Conservation (phyloP, 2,888 invertebrate species). For the Ichneumoninae sp. region DNA sequence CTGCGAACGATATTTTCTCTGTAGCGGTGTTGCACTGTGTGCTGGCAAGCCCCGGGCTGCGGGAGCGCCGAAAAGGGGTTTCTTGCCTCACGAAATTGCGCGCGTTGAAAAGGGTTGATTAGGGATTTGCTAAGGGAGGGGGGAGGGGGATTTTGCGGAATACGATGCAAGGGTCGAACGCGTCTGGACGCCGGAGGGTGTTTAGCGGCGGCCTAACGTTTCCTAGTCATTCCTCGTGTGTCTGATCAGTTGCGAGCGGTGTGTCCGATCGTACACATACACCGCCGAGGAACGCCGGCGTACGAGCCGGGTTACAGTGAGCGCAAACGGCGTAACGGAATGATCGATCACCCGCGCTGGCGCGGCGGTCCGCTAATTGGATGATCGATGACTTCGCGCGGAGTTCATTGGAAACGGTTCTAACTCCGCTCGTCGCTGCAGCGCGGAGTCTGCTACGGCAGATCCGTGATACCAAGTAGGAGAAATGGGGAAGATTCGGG, state of each 20-base stretch:
- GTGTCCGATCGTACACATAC: slow-evolving; percentile 4
- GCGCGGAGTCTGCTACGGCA: neutral
- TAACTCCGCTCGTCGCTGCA: slow-evolving; percentile 35
- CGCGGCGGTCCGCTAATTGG: slow-evolving; percentile 88
- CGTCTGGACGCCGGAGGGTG: slow-evolving; percentile 70
- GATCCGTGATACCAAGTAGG: neutral
- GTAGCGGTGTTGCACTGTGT: neutral
- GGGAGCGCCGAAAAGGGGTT: slow-evolving; percentile 44
- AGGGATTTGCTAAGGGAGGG: slow-evolving; percentile 75
- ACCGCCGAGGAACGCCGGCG: slow-evolving; percentile 9
- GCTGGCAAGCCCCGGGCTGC: slow-evolving; percentile 57
- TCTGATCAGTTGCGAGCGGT: slow-evolving; percentile 46
- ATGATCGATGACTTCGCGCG: slow-evolving; percentile 88
- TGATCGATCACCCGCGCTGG: slow-evolving; percentile 88
- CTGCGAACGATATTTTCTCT: neutral
- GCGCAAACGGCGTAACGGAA: slow-evolving; percentile 74
- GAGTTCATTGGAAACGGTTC: slow-evolving; percentile 77
- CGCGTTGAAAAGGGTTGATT: slow-evolving; percentile 85
- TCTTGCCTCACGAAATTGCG: slow-evolving; percentile 77
- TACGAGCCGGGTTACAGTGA: slow-evolving; percentile 21
- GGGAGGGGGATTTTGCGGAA: slow-evolving; percentile 14
- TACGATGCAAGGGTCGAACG: slow-evolving; percentile 79
- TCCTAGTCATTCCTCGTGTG: slow-evolving; percentile 35
- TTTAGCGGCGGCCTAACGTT: slow-evolving; percentile 65
- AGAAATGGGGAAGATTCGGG: slow-evolving; percentile 17